phyloP scores from a whole-genome alignment of 2,888 invertebrate genomes.

The Cetonia aurata region DNA sequence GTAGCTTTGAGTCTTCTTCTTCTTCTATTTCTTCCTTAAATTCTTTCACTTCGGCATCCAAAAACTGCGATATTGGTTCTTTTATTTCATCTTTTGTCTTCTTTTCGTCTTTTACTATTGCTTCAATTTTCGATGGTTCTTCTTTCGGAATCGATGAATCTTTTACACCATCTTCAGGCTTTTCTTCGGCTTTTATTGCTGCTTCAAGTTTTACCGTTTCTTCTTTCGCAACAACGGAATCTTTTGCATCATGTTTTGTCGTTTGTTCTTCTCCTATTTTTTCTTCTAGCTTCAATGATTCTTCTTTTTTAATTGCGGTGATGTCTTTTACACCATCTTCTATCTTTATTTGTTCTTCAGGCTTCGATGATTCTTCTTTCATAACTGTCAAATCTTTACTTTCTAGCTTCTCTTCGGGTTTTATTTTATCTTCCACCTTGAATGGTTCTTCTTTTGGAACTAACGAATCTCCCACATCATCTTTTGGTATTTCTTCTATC shows the following conservation, averaged over 20 bases:
- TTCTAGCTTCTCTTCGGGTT: slow-evolving; percentile 10
- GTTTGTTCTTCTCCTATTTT: background rate
- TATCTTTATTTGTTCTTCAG: too few relatives aligned
- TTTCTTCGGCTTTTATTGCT: slow-evolving; percentile 1
- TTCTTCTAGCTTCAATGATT: background rate
- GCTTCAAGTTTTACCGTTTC: background rate
- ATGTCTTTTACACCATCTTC: slow-evolving; percentile 1
- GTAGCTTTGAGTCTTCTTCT: too few relatives aligned
- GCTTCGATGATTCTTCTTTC: slow-evolving; percentile 5
- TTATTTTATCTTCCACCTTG: background rate
- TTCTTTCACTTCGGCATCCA: slow-evolving; percentile 11
- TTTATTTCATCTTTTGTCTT: slow-evolving; percentile 9
- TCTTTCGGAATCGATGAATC: background rate
- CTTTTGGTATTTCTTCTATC: too few relatives aligned
- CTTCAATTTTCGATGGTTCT: too few relatives aligned
- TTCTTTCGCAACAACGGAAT: background rate
- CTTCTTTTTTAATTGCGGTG: slow-evolving; percentile 5
- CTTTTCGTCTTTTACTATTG: slow-evolving; percentile 7
- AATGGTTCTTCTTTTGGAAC: background rate
- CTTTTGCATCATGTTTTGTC: too few relatives aligned
- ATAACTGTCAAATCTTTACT: background rate
- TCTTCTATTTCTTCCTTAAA: background rate
- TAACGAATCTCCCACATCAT: too few relatives aligned
- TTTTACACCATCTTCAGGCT: background rate
- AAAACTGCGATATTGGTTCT: background rate